Evolutionary conservation across 2,113 vertebrate genomes (phyloP), one percentile per base, ranked within the genome.

Genomic region (Glaucidium brasilianum): DNA sequence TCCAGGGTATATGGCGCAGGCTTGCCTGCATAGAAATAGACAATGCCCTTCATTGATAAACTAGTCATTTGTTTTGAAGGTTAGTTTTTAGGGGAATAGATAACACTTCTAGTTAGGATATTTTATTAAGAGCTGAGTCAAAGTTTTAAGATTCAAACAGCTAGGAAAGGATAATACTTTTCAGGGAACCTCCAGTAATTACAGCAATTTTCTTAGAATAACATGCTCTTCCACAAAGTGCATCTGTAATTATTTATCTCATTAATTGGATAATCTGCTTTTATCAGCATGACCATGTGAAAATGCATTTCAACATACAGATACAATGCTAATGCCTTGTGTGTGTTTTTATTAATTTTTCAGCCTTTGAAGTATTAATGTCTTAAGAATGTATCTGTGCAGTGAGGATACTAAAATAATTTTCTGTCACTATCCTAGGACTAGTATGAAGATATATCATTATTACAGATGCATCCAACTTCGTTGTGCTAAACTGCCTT

Each of bases 241-340:
- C 74, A 68, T 81, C 82, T 94, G 58, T 93, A 94, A 95, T 92
- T 94, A 92, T 95, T 92, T 95, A 82, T 85, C 88, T 94, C 79
- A 66, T 80, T 96, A 96, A 92, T 75, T 63, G 91, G 86, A 94
- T 95, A 81, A 95, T 85, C 69, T 92, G 49, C 66, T 86, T 94
- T 90, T 76, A 91, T 72, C 85, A 95, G 91, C 85, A 71, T 90
- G 80, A 80, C 79, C 59, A 58, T 84, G 75, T 93, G 79, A 92
- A 96, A 92, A 91, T 87, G 53, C 50, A 74, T 92, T 94, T 78
- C 80, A 89, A 52, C 21, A 71, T 34, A 47, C 11, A 85, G 67
- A 80, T 67, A 67, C 56, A 88, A 78, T 73, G 32, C 64, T 92
- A 93, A 75, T 92, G 55, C 39, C 55, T 73, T 81, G 32, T 63